Evolutionary conservation across 2,797 vertebrate species (phyloP).

Genomic region (Craterocephalus amniculus): DNA sequence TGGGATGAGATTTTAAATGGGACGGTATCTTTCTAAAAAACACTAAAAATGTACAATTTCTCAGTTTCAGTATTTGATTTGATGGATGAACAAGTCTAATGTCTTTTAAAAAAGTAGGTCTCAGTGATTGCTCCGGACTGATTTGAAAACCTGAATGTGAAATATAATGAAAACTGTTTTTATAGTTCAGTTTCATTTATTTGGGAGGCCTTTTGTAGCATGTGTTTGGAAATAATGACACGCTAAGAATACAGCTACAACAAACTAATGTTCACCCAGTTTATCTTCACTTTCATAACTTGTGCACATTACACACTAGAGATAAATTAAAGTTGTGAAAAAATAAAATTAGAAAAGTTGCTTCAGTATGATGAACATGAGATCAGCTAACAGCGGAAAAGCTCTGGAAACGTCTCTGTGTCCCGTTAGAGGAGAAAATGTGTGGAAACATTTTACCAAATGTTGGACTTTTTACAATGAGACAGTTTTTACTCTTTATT

Average conservation of each 20-base stretch:
- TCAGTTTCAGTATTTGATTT: not conserved
- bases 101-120: no score
- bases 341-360: no score
- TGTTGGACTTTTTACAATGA: not conserved
- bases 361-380: not conserved
- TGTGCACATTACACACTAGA: no score
- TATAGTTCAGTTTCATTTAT: not conserved
- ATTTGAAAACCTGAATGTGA: not conserved
- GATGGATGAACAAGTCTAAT: not conserved
- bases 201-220: not conserved
- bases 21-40: not conserved
- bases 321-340: no score
- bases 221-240: no score
- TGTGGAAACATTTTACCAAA: constrained; percentile 3
- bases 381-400: not conserved
- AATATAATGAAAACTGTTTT: not conserved
- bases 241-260: not conserved
- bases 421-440: not conserved
- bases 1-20: not conserved
- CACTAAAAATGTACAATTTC: not conserved
- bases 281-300: no score
- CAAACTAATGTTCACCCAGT: no score
- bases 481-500: not conserved
- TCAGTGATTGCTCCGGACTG: not conserved
- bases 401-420: not conserved